Conservation (phyloP, 1,140 invertebrate species). For the Choristoneura fumiferana region DNA sequence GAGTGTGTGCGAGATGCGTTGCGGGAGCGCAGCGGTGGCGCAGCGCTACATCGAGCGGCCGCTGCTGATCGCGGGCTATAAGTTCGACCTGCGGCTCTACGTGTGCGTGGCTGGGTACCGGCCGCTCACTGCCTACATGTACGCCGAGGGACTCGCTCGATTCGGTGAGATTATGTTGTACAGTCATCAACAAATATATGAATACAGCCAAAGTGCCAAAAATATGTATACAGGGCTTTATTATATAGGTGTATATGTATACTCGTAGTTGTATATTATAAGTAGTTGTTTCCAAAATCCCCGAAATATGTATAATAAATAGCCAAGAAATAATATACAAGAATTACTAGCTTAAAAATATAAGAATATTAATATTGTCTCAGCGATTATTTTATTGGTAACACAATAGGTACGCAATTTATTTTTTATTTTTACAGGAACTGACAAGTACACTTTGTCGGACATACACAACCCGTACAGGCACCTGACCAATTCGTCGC, state of each 20-base stretch:
- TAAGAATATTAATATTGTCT: no score
- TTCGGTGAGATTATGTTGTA: slow-evolving; percentile 79
- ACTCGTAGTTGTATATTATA: no score
- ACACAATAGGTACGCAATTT: no score
- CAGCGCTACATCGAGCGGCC: slow-evolving; percentile 90
- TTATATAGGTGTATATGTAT: no score
- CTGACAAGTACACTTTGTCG: slow-evolving; percentile 87
- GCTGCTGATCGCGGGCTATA: slow-evolving; percentile 88
- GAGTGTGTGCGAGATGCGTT: slow-evolving; percentile 87
- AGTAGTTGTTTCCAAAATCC: no score
- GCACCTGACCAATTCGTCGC: slow-evolving; percentile 91
- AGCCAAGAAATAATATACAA: no score
- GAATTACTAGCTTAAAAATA: no score
- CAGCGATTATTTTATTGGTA: no score
- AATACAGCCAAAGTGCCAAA: no score
- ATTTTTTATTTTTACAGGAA: slow-evolving; percentile 70
- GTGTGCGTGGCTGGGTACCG: slow-evolving; percentile 88
- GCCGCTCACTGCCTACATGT: slow-evolving; percentile 87
- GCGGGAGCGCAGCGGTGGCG: slow-evolving; percentile 86
- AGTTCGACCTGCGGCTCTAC: slow-evolving; percentile 89
- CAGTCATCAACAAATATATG: no score
- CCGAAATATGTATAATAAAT: no score
- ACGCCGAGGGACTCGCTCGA: slow-evolving; percentile 86
- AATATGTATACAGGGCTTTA: no score
- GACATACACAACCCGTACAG: slow-evolving; percentile 88